Conservation (phyloP, 2,113 vertebrate genomes). For the Alligator mississippiensis region DNA sequence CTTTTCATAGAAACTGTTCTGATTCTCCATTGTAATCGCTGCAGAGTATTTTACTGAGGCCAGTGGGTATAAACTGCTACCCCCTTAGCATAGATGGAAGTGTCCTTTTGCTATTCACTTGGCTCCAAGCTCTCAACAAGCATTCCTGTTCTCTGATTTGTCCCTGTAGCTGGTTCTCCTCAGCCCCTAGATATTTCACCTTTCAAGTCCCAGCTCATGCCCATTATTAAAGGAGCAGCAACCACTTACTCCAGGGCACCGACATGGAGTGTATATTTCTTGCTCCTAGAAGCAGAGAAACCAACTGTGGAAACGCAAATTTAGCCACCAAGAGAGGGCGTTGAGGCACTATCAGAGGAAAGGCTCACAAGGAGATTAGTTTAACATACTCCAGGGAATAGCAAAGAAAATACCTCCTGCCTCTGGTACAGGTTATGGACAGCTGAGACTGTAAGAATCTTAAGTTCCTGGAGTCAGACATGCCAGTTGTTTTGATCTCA, state of each 20-base stretch:
- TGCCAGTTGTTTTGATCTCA: rapidly evolving
- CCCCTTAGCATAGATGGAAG: rapidly evolving
- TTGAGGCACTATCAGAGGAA: conserved; percentile 49
- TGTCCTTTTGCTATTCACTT: background rate
- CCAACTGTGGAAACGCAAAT: background rate
- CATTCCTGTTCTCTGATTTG: background rate
- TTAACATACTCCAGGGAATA: background rate
- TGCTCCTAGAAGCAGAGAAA: background rate
- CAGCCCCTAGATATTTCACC: background rate
- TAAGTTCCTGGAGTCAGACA: rapidly evolving
- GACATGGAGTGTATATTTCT: rapidly evolving
- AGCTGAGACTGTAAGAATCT: background rate
- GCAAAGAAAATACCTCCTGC: background rate
- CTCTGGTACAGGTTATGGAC: background rate
- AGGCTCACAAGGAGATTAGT: background rate
- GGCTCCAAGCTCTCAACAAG: too few species aligned
- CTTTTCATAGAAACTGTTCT: background rate
- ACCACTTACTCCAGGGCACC: background rate
- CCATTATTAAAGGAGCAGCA: background rate
- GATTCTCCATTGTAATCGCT: rapidly evolving
- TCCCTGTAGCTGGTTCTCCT: too few species aligned
- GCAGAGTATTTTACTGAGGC: background rate
- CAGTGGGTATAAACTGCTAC: rapidly evolving
- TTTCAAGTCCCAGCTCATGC: background rate
- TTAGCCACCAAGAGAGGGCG: conserved; percentile 67